Evolutionary conservation across 2,113 vertebrate species (phyloP).

Genomic region (Puntigrus tetrazona): DNA sequence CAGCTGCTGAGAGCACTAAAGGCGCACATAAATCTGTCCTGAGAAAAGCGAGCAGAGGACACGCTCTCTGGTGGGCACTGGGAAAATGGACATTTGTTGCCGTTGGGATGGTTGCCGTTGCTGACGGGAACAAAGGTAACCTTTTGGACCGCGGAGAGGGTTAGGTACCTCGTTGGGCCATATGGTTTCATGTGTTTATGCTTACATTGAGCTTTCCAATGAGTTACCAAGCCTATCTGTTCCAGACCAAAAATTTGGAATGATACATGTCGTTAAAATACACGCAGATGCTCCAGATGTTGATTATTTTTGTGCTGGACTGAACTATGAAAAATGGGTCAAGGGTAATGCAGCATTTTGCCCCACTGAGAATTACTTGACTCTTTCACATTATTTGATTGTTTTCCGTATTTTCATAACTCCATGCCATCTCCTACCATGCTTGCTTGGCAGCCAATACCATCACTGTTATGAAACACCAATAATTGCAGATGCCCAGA

Average conservation of each 20-base stretch:
- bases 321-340: constrained; percentile 36
- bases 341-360: constrained; percentile 49
- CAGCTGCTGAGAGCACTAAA: constrained; percentile 31
- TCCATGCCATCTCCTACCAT: constrained; percentile 2
- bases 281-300: constrained; percentile 44
- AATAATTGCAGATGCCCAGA: constrained; percentile 7
- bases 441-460: constrained; percentile 17
- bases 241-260: constrained; percentile 45
- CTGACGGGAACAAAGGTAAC: constrained; percentile 40
- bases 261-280: constrained; percentile 43
- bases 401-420: constrained; percentile 19
- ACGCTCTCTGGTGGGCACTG: constrained; percentile 41
- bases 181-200: constrained; percentile 39
- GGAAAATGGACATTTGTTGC: constrained; percentile 39
- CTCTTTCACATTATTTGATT: constrained; percentile 45
- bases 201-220: constrained; percentile 41
- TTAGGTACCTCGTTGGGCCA: constrained; percentile 23
- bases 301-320: constrained; percentile 39
- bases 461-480: neutral
- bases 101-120: constrained; percentile 18
- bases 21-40: constrained; percentile 38
- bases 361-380: constrained; percentile 38
- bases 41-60: constrained; percentile 23
- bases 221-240: constrained; percentile 40
- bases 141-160: neutral